Base-by-base conservation (phyloP, 2,888 invertebrate species). In the Endomychus coccineus region DNA sequence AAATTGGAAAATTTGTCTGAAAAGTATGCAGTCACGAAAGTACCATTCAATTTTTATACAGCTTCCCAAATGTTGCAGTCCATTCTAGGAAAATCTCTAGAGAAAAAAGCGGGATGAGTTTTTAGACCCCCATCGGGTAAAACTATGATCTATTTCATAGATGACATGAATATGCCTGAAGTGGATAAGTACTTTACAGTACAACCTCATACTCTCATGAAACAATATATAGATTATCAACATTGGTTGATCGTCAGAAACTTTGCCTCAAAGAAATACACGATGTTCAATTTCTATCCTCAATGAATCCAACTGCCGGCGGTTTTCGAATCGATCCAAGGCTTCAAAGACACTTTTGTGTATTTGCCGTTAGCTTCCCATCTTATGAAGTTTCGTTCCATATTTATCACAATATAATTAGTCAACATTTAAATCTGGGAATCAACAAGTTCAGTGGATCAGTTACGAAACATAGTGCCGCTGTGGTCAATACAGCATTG, bases 161-260 rank as follows among this genome's bases (percentile, higher is more conserved):
- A 95, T 56, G 95, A 95, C 56, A 78, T 95, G 79, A 95, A 95
- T 62, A 95, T 95, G 92, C 95, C 95, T 0, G 91, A 91, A 69
- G 92, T 94, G 3, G 95, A 95, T 63, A 77, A 76, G 37, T 95
- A 94, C 62, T 90, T 88, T 36, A 95, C 95, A 0, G 94, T 94
- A 7, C 94, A 94, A 59, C 91, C 95, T 0, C 94, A 95, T 58
- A 94, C 95, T 0, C 71, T 95, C 2, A 83, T 95, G 42, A 71
- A 94, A 13, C 90, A 95, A 61, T 90, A 87, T 61, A 80, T 94
- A 75, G 91, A 94, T 66, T 95, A 95, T 60, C 78, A 75, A 47
- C 94, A 95, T 66, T 95, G 95, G 94, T 95, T 59, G 95, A 95
- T 59, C 70, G 94, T 37, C 69, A 75, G 27, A 94, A 92, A 59